phyloP scores from a whole-genome alignment of 2,797 vertebrate genomes.

The Oophaga sylvatica region DNA sequence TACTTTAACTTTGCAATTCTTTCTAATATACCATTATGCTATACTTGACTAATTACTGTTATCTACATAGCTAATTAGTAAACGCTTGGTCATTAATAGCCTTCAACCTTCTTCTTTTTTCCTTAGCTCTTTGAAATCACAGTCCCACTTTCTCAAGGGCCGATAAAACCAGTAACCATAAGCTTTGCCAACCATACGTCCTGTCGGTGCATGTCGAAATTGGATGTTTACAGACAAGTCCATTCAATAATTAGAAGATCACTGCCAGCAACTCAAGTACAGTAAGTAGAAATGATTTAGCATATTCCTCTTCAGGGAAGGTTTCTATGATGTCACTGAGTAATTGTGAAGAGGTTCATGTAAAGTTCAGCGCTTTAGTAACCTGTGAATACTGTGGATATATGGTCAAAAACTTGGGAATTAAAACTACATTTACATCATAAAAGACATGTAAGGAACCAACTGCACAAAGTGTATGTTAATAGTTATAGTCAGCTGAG shows the following conservation, averaged over 20 bases:
- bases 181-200: conserved; percentile 97
- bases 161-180: conserved; percentile 89
- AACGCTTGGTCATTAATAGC: neutral
- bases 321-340: neutral
- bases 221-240: conserved; percentile 92
- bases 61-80: neutral
- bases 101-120: conserved; percentile 60
- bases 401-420: neutral
- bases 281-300: conserved; percentile 79
- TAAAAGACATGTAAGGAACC: neutral
- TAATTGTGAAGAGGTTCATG: conserved; percentile 3
- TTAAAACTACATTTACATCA: neutral
- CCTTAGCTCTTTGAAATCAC: conserved; percentile 94
- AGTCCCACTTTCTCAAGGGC: conserved; percentile 88
- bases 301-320: neutral
- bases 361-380: conserved; percentile 5
- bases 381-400: neutral
- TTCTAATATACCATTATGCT: neutral
- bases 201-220: conserved; percentile 94
- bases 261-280: conserved; percentile 77
- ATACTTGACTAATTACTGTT: neutral
- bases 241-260: conserved; percentile 95
- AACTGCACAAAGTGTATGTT: neutral
- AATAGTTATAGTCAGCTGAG: neutral
- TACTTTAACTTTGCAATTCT: neutral